Percentiles rank a stretch among this genome's conserved stretches.
Evolutionary conservation across 1,140 invertebrate genomes (phyloP).

Genomic region (Caerostris darwini): DNA sequence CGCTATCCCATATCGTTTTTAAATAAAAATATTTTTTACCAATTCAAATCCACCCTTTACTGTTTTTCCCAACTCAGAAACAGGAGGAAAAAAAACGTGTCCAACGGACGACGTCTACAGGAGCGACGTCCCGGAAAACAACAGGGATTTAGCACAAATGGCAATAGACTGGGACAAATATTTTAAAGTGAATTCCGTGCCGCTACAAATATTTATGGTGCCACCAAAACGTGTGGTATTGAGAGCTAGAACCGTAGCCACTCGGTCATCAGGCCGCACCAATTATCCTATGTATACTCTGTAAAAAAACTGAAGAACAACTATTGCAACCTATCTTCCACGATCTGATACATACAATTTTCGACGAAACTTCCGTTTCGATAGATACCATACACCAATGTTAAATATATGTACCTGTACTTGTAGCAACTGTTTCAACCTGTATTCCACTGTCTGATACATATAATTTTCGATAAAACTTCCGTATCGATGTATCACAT

Average conservation of each 20-base stretch:
- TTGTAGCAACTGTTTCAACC: neutral
- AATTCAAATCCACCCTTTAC: too few relatives aligned
- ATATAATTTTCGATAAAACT: neutral
- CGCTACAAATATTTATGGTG: too few relatives aligned
- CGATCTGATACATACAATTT: neutral
- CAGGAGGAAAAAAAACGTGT: neutral
- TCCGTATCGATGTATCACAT: neutral
- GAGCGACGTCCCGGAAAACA: neutral
- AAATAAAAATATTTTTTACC: neutral
- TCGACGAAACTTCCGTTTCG: neutral
- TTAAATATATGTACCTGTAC: too few relatives aligned
- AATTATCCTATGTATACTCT: too few relatives aligned
- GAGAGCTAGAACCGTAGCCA: too few relatives aligned
- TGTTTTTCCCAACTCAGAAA: neutral
- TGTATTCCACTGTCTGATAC: neutral
- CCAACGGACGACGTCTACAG: neutral
- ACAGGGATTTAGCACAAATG: constrained; percentile 3
- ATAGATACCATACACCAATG: too few relatives aligned
- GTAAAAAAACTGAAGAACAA: too few relatives aligned
- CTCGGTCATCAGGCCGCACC: too few relatives aligned
- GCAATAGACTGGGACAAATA: too few relatives aligned
- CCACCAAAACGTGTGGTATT: too few relatives aligned
- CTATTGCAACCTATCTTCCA: neutral
- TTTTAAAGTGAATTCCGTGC: too few relatives aligned
- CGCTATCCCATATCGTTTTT: neutral